Percentiles rank a stretch among this genome's conserved stretches.
phyloP scores from a whole-genome alignment of 2,888 invertebrate genomes.

The Trisateles emortualis region DNA sequence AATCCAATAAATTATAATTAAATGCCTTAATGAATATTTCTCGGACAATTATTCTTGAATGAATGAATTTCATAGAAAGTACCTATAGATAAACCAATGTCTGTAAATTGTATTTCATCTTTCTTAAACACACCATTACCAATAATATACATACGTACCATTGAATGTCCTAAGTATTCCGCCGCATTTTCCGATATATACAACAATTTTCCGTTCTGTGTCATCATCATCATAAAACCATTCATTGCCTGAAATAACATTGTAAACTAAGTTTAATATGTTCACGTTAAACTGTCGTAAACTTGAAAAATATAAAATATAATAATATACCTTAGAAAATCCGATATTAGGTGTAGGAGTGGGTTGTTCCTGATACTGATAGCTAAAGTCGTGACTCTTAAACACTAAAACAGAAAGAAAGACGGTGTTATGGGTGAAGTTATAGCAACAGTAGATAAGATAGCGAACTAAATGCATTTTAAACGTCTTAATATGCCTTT shows the following conservation, averaged over 20 bases:
- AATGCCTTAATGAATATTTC: no score
- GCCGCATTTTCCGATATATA: constrained; percentile 99
- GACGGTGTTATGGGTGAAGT: constrained; percentile 83
- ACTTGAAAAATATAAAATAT: constrained; percentile 54
- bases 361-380: constrained; percentile 89
- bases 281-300: constrained; percentile 63
- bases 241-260: constrained; percentile 94
- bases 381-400: constrained; percentile 91
- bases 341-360: constrained; percentile 94
- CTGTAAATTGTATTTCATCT: no score
- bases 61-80: no score
- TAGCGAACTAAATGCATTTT: constrained; percentile 84
- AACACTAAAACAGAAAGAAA: constrained; percentile 93
- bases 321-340: constrained; percentile 93
- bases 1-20: no score
- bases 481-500: constrained; percentile 84
- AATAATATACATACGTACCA: constrained; percentile 92
- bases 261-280: constrained; percentile 63
- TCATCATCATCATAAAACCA: constrained; percentile 99
- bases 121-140: no score
- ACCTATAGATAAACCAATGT: no score
- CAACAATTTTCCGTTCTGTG: constrained; percentile 98
- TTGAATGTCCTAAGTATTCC: constrained; percentile 99
- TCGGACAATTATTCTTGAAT: no score
- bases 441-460: constrained; percentile 82